These are phyloP conservation scores for Trichogramma dendrolimi DNA, from an alignment of 2,888 invertebrate genomes.

Conservation along the genomic window DNA sequence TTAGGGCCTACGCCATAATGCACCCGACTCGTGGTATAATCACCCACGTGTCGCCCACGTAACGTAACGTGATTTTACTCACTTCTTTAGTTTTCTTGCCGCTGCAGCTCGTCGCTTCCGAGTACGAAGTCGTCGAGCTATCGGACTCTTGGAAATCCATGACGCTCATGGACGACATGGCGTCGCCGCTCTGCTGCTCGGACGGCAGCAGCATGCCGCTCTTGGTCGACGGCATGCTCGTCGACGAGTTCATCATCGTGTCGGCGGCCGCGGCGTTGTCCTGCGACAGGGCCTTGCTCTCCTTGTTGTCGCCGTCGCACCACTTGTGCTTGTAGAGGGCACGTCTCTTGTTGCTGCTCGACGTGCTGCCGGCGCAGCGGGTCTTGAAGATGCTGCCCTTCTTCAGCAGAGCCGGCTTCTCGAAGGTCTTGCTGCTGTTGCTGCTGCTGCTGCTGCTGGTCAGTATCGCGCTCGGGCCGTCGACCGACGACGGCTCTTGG, in stretches of 20 bases:
- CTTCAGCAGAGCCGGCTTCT: conserved; percentile 53
- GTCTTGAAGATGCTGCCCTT: conserved; percentile 89
- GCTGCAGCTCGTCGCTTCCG: conserved; percentile 35
- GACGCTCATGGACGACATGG: conserved; percentile 3
- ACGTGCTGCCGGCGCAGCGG: conserved; percentile 62
- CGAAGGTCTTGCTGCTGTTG: conserved; percentile 28
- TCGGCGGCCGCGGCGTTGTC: conserved; percentile 36
- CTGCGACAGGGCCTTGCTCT: not conserved
- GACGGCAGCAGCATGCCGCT: conserved; percentile 24
- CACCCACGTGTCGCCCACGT: too few relatives aligned
- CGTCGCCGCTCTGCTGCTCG: conserved; percentile 5
- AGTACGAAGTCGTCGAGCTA: conserved; percentile 51
- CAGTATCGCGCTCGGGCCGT: conserved; percentile 30
- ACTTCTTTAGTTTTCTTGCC: too few relatives aligned
- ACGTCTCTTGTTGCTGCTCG: conserved; percentile 67
- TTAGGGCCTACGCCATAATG: too few relatives aligned
- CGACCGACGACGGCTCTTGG: conserved; percentile 25
- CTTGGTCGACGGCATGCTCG: conserved; percentile 32
- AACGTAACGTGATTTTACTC: too few relatives aligned
- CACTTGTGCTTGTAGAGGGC: conserved; percentile 86
- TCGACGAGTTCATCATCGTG: conserved; percentile 36
- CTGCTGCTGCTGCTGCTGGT: conserved; percentile 43
- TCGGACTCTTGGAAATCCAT: not conserved
- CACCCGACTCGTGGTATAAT: too few relatives aligned
- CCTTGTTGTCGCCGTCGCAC: conserved; percentile 68